A percentile compares a stretch with the other conserved stretches of the same genome.
Conservation (phyloP, 2,797 vertebrate genomes). For the Mormyrus proboscirostris region DNA sequence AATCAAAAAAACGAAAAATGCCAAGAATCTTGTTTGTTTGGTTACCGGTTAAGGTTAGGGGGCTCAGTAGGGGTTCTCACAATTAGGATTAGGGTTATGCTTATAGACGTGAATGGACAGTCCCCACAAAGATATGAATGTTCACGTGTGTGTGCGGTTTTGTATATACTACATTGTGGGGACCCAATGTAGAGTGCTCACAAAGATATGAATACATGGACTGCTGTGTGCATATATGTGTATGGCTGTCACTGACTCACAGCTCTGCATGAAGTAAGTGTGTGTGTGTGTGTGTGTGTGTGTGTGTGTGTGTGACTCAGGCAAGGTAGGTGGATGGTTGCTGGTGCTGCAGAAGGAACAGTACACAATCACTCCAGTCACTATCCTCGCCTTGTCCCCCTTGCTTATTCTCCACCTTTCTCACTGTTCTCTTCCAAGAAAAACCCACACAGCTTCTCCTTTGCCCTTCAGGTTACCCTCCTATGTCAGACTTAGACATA, state of each 20-base stretch:
- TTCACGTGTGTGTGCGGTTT: background rate
- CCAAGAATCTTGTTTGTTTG: background rate
- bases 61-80: background rate
- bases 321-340: conserved; percentile 18
- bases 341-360: background rate
- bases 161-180: background rate
- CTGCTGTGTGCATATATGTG: background rate
- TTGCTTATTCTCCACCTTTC: background rate
- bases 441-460: conserved; percentile 2
- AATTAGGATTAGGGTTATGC: background rate
- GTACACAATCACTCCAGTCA: background rate
- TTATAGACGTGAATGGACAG: background rate
- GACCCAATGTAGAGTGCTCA: background rate
- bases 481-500: background rate
- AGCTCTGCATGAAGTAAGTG: conserved; percentile 2
- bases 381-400: background rate
- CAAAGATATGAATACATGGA: background rate
- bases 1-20: background rate
- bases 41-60: background rate
- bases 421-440: background rate
- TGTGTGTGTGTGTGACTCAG: conserved; percentile 10
- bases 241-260: conserved; percentile 1
- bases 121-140: background rate
- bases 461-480: background rate
- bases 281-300: background rate